Conservation (phyloP, 2,888 invertebrate genomes). For the Zygogramma bicolorata region DNA sequence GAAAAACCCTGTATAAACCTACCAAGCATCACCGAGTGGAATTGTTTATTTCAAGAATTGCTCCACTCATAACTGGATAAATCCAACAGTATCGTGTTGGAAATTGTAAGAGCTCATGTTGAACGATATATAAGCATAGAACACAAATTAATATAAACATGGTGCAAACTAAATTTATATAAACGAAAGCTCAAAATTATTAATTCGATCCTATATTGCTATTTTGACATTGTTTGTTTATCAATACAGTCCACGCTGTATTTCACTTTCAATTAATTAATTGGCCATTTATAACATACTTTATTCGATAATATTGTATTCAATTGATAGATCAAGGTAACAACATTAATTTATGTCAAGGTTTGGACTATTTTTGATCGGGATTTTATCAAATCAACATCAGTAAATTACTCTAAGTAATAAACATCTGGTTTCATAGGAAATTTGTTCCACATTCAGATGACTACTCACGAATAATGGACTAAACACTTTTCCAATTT, state of each 20-base stretch:
- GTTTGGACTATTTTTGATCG: not conserved
- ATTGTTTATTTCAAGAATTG: too few species aligned
- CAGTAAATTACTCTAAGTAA: not conserved
- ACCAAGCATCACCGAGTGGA: too few species aligned
- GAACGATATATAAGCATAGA: too few species aligned
- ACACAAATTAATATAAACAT: too few species aligned
- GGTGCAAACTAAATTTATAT: too few species aligned
- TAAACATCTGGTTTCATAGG: not conserved
- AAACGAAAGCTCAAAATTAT: too few species aligned
- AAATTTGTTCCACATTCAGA: not conserved
- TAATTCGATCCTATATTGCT: not conserved
- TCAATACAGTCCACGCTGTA: not conserved
- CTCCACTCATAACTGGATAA: too few species aligned
- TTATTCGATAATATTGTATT: not conserved
- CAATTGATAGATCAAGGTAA: conserved; percentile 3
- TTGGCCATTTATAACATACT: not conserved
- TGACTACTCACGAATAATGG: not conserved
- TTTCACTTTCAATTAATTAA: not conserved
- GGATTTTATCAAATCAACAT: not conserved
- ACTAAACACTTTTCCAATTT: too few species aligned
- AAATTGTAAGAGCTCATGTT: too few species aligned
- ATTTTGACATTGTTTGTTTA: not conserved
- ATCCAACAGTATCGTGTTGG: too few species aligned
- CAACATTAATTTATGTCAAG: not conserved
- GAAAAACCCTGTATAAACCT: too few species aligned